These are phyloP conservation scores for Pomacea canaliculata DNA, from an alignment of 2,888 invertebrate species.

Conservation along the genomic window DNA sequence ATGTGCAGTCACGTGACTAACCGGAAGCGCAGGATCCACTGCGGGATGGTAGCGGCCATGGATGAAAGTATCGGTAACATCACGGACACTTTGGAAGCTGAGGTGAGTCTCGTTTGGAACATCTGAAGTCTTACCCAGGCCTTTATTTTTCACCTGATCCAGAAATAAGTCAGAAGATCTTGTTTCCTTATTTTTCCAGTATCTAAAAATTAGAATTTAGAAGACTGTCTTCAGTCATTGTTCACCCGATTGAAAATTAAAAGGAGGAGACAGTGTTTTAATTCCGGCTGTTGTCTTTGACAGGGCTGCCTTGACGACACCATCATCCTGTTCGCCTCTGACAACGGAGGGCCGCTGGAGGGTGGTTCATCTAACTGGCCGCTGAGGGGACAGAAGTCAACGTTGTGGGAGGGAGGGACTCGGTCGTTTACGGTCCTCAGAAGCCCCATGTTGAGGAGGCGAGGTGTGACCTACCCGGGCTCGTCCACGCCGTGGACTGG, in stretches of 20 bases:
- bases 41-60: conserved; percentile 25
- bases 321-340: conserved; percentile 16
- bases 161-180: too few relatives aligned
- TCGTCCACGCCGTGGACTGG: conserved; percentile 22
- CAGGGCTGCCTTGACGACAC: conserved; percentile 20
- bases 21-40: conserved; percentile 8
- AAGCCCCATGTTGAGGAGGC: background rate
- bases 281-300: too few relatives aligned
- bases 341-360: conserved; percentile 18
- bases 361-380: conserved; percentile 22
- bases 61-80: conserved; percentile 24
- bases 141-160: too few relatives aligned
- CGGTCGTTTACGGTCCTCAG: conserved; percentile 12
- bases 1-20: conserved; percentile 21
- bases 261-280: too few relatives aligned
- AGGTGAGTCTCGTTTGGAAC: background rate
- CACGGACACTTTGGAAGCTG: conserved; percentile 8
- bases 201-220: too few relatives aligned
- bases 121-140: background rate
- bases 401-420: conserved; percentile 24
- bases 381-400: conserved; percentile 17
- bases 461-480: background rate
- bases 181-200: too few relatives aligned
- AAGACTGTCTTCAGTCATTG: too few relatives aligned
- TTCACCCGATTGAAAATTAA: too few relatives aligned